These are phyloP conservation scores for Merodon equestris DNA, from an alignment of 2,888 invertebrate species.

Conservation along the genomic window DNA sequence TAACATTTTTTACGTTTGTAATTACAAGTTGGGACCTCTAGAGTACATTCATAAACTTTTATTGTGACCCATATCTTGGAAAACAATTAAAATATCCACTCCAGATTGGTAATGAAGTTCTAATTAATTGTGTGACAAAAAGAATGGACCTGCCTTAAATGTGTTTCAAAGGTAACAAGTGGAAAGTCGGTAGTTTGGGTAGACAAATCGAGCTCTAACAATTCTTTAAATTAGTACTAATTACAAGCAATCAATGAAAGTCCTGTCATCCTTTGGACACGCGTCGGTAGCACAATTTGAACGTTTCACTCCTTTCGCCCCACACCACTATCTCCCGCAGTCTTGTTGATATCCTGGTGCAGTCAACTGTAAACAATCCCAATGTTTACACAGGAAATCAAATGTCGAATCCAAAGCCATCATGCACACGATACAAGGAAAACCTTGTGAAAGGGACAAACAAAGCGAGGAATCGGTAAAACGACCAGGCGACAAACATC, in stretches of 20 bases:
- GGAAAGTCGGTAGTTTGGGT: too few species aligned
- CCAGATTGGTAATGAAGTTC: too few species aligned
- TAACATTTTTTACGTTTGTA: too few species aligned
- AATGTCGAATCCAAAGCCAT: conserved; percentile 39
- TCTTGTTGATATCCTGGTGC: conserved; percentile 62
- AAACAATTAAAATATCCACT: too few species aligned
- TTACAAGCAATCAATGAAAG: conserved; percentile 49
- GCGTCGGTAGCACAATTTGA: conserved; percentile 58
- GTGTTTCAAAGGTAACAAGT: too few species aligned
- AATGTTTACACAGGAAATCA: conserved; percentile 66
- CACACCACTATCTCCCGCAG: neutral
- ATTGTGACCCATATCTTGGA: too few species aligned
- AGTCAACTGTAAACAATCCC: conserved; percentile 58
- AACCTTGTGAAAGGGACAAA: conserved; percentile 8
- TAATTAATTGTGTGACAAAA: too few species aligned
- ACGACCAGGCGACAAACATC: conserved; percentile 50
- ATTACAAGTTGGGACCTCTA: too few species aligned
- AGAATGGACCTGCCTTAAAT: too few species aligned
- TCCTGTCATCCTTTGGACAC: conserved; percentile 58
- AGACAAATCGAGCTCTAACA: too few species aligned
- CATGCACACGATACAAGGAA: conserved; percentile 24
- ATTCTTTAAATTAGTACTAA: conserved; percentile 56
- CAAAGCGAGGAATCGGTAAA: too few species aligned
- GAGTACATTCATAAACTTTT: too few species aligned
- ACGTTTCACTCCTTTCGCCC: conserved; percentile 46